Conservation (phyloP, 2,113 vertebrate species). For the Puffinus mauretanicus region DNA sequence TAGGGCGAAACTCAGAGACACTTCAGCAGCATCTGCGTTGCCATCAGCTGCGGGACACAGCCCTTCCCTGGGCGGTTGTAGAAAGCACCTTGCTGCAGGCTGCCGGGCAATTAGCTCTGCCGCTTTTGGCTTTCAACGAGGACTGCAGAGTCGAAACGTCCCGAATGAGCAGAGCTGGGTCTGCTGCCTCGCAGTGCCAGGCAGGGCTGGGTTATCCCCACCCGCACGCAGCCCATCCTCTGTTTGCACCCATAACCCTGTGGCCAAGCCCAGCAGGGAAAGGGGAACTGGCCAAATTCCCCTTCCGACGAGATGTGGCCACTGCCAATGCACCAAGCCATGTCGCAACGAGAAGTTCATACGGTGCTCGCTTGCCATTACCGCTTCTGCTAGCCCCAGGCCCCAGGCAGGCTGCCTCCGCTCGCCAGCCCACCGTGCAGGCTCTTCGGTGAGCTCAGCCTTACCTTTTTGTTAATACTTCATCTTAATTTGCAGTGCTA, state of each 20-base stretch:
- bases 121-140: background rate
- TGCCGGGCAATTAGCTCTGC: background rate
- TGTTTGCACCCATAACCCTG: background rate
- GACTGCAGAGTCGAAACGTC: background rate
- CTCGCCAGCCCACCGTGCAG: background rate
- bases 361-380: rapidly evolving
- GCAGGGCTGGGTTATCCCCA: background rate
- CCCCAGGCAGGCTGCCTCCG: background rate
- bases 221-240: rapidly evolving
- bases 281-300: background rate
- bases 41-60: background rate
- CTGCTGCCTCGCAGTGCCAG: background rate
- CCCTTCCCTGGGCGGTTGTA: background rate
- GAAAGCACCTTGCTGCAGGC: background rate
- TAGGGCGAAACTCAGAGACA: background rate
- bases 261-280: background rate
- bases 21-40: background rate
- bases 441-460: background rate
- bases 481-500: background rate
- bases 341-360: rapidly evolving
- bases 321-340: background rate
- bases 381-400: background rate
- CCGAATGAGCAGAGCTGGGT: background rate
- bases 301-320: rapidly evolving
- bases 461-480: background rate